These are phyloP conservation scores for Drosophila subsilvestris DNA, from an alignment of 2,888 invertebrate species.

Conservation along the genomic window DNA sequence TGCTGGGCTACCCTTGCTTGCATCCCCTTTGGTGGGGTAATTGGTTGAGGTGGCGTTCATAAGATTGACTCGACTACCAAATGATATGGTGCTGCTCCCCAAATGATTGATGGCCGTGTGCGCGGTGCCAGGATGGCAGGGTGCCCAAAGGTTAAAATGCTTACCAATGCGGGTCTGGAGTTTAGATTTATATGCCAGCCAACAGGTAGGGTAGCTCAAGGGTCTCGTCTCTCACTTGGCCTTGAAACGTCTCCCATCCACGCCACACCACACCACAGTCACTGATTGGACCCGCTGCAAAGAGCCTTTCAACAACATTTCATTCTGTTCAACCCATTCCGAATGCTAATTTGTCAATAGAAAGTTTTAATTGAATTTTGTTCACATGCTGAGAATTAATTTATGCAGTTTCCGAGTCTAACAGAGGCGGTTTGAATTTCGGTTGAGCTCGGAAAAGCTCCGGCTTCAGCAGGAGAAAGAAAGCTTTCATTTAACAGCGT, in stretches of 20 bases:
- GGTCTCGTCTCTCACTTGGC: constrained; percentile 14
- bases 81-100: constrained; percentile 55
- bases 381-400: constrained; percentile 34
- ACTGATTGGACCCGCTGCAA: constrained; percentile 24
- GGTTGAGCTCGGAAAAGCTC: constrained; percentile 3
- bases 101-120: constrained; percentile 45
- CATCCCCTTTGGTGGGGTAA: constrained; percentile 53
- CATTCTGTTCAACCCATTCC: constrained; percentile 11
- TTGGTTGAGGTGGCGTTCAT: constrained; percentile 61
- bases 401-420: constrained; percentile 29
- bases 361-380: constrained; percentile 51
- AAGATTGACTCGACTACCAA: constrained; percentile 73
- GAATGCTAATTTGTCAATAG: constrained; percentile 46
- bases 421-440: constrained; percentile 34
- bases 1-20: constrained; percentile 5
- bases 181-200: constrained; percentile 49
- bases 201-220: constrained; percentile 53
- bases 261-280: background rate
- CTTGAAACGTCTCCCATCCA: background rate
- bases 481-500: constrained; percentile 59
- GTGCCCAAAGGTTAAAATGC: constrained; percentile 71
- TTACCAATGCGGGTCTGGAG: constrained; percentile 36
- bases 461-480: constrained; percentile 7
- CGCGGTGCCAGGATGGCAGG: constrained; percentile 22
- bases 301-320: constrained; percentile 1